These are phyloP conservation scores for Brachyhypopomus occidentalis DNA, from an alignment of 2,113 vertebrate genomes.

Conservation along the genomic window DNA sequence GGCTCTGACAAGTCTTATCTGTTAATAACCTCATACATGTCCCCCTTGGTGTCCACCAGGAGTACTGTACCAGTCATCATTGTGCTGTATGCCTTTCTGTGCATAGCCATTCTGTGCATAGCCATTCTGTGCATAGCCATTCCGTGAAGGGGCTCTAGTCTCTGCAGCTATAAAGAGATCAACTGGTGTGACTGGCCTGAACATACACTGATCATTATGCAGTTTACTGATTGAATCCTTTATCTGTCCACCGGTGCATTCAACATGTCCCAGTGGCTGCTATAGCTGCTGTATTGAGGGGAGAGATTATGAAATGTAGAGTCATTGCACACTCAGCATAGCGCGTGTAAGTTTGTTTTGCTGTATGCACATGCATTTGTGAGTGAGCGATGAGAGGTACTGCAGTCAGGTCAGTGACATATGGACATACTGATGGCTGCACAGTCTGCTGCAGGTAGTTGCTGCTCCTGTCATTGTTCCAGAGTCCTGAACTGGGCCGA, in stretches of 20 bases:
- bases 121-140: no score
- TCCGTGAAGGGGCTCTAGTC: background rate
- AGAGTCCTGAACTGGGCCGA: background rate
- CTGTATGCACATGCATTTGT: slow-evolving; percentile 15
- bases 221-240: slow-evolving; percentile 13
- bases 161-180: background rate
- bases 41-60: no score
- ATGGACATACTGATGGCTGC: background rate
- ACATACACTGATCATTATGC: background rate
- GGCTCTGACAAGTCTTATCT: no score
- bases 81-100: no score
- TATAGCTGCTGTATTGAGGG: background rate
- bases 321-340: slow-evolving; percentile 34
- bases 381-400: slow-evolving; percentile 16
- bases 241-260: slow-evolving; percentile 12
- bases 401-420: slow-evolving; percentile 3
- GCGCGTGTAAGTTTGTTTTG: background rate
- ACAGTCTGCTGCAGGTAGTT: no score
- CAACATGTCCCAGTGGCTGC: background rate
- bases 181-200: background rate
- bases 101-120: no score
- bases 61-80: no score
- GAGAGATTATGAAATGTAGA: slow-evolving; percentile 36
- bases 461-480: no score
- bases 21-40: no score